Percentiles rank a stretch among this genome's conserved stretches.
Conservation (phyloP, 2,113 vertebrate genomes). For the Aegotheles bennettii region DNA sequence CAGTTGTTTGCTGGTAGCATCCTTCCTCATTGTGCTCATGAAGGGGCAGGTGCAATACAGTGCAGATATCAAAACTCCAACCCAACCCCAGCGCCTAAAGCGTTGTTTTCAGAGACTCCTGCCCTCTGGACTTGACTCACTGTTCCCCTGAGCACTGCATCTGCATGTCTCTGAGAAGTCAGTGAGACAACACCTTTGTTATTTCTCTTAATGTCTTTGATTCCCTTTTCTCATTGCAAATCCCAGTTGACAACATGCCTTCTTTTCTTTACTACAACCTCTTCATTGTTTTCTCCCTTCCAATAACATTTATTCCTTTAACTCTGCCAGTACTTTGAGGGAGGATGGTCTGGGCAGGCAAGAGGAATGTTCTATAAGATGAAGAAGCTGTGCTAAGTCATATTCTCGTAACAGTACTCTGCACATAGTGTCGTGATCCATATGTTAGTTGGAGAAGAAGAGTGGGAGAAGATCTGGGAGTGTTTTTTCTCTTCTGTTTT, state of each 20-base stretch:
- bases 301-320: not conserved
- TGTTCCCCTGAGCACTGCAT: not conserved
- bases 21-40: not conserved
- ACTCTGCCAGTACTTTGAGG: not conserved
- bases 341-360: not conserved
- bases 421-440: rapidly evolving
- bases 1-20: not conserved
- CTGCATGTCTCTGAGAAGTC: not conserved
- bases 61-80: not conserved
- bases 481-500: not conserved
- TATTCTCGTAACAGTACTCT: not conserved
- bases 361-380: not conserved
- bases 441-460: not conserved
- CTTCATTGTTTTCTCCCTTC: not conserved
- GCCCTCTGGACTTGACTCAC: not conserved
- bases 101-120: not conserved
- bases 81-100: not conserved
- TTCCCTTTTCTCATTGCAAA: not conserved
- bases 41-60: not conserved
- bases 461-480: not conserved
- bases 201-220: not conserved
- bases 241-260: not conserved
- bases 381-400: not conserved
- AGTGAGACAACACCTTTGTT: not conserved
- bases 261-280: not conserved